Percentiles rank a stretch among this genome's conserved stretches.
Conservation (phyloP, 2,113 vertebrate genomes). For the Rallus limicola region DNA sequence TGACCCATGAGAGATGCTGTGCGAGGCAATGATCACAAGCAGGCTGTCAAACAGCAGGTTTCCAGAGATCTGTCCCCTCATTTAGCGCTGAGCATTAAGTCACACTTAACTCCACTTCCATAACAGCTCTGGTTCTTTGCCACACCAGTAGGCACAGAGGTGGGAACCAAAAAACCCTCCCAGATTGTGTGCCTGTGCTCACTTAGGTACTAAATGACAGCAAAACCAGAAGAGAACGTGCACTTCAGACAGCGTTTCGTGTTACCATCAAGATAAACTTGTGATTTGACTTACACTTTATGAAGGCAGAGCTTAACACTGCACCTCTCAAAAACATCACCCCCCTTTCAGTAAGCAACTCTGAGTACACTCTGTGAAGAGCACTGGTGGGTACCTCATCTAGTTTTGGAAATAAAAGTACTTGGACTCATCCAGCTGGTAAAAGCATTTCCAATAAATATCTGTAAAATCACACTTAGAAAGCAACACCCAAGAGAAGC, state of each 20-base stretch:
- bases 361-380: background rate
- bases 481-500: background rate
- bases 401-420: background rate
- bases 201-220: background rate
- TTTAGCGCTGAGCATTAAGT: background rate
- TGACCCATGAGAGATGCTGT: background rate
- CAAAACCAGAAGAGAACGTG: background rate
- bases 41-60: background rate
- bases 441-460: background rate
- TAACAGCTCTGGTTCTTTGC: background rate
- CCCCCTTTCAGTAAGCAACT: background rate
- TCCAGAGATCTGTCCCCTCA: background rate
- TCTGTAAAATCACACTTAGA: background rate
- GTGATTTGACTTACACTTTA: background rate
- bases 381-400: background rate
- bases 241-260: background rate
- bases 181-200: background rate
- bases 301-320: background rate
- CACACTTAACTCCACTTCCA: background rate
- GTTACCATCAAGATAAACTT: background rate
- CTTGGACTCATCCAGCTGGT: background rate
- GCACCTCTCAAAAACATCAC: background rate
- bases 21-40: background rate
- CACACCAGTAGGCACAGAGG: background rate
- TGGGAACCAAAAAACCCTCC: background rate